A percentile compares a stretch with the other conserved stretches of the same genome.
Evolutionary conservation across 2,113 vertebrate genomes (phyloP).

Genomic region (Thomomys bottae): DNA sequence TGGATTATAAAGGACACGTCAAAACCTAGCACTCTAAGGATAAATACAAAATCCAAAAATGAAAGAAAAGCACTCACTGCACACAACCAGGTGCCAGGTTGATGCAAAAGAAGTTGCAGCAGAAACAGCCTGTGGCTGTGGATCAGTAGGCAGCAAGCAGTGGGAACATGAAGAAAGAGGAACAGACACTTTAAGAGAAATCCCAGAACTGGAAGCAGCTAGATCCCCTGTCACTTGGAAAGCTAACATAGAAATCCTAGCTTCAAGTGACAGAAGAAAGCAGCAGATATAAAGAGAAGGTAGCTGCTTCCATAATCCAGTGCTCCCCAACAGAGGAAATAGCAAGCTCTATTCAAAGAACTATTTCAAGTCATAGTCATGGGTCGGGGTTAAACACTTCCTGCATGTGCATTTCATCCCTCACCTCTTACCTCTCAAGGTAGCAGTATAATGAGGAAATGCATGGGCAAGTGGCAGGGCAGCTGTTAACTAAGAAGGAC

Average conservation of each 20-base stretch:
- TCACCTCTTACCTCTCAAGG: background rate
- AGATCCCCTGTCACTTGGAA: background rate
- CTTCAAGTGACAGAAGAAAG: background rate
- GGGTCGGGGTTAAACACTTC: background rate
- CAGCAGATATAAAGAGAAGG: accelerated
- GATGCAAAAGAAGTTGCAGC: background rate
- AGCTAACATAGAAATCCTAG: background rate
- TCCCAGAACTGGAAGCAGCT: background rate
- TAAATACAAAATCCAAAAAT: background rate
- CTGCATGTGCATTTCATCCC: background rate
- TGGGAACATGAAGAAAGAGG: background rate
- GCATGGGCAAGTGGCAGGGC: background rate
- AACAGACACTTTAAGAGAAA: background rate
- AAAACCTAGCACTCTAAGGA: background rate
- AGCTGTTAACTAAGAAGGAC: slow-evolving; percentile 3
- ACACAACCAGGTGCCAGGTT: background rate
- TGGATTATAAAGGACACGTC: background rate
- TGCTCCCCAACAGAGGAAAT: background rate
- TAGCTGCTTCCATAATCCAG: background rate
- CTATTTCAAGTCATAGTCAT: background rate
- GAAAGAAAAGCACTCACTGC: background rate
- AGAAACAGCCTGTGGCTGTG: background rate
- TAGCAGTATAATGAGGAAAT: background rate
- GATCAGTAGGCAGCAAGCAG: background rate
- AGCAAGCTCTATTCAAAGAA: background rate